Evolutionary conservation across 2,888 invertebrate genomes (phyloP), one percentile per base, ranked within the genome.

Genomic region (Dusona sp.): DNA sequence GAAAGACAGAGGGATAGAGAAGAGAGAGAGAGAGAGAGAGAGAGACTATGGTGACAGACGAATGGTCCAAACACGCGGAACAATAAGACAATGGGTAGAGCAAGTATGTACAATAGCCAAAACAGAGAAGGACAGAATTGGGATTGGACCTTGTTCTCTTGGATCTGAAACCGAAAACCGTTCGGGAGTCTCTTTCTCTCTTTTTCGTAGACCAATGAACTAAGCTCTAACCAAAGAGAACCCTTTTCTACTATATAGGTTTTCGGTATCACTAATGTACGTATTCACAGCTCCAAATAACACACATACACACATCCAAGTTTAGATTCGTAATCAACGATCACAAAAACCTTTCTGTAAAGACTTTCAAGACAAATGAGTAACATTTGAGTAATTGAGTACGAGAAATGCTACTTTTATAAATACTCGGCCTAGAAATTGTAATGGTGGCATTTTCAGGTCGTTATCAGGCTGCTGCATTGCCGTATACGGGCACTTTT

Each of bases 61-160:
- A 73, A 87, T 77, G 85, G 81, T 85, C 86, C 87, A 85, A 88
- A 87, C 89, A 86, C 86, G 87, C 84, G 83, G 89, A 91, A 92
- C 92, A 92, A 92, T 92, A 91, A 92, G 92, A 92, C 92, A 92
- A 92, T 92, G 87, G 90, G 54, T 48, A 45, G 91, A 91, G 91
- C 92, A 90, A 91, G 91, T 91, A 22, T 36, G 91, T 91, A 92
- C 91, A 91, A 92, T 92, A 91, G 90, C 88, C 73, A 84, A 87
- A 72, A 84, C 80, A 75, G 81, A 57, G 68, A 78, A 74, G 67
- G 36, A 79, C 29, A 38, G 67, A 78, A 45, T 61, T 51, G n/a
- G 42, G 79, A 68, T 79, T 83, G 81, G 84, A 86, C 85, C 88
- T 90, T 89, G 89, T 90, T 87, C 86, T 82, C 78, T 80, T 79